Evolutionary conservation across 2,888 invertebrate species (phyloP).

Genomic region (Alviniconcha strummeri): DNA sequence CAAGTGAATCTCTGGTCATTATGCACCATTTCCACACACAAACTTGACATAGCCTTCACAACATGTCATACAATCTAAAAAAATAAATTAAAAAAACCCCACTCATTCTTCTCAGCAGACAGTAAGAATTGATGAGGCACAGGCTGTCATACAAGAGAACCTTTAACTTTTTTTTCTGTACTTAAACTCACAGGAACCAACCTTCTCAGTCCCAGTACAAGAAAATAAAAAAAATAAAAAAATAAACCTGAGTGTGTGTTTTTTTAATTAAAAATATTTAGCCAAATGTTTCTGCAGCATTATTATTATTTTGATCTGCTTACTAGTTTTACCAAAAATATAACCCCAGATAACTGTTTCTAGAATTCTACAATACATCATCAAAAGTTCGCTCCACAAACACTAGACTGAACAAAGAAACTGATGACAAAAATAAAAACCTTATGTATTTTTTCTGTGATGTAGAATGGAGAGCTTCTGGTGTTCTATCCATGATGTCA

Average conservation of each 20-base stretch:
- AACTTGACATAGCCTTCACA: too few species aligned
- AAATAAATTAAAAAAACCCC: not conserved
- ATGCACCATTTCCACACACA: too few species aligned
- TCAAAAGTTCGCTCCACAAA: not conserved
- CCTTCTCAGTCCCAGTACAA: not conserved
- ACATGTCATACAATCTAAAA: not conserved
- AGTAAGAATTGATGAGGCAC: too few species aligned
- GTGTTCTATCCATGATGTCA: too few species aligned
- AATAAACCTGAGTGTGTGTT: not conserved
- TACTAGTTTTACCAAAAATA: too few species aligned
- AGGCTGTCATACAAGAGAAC: not conserved
- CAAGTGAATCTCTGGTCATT: too few species aligned
- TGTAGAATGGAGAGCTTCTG: too few species aligned
- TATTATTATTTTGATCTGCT: too few species aligned
- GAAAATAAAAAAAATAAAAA: not conserved
- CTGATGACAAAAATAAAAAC: not conserved
- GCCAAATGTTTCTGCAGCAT: not conserved
- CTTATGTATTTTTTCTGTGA: not conserved
- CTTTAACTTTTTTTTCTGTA: not conserved
- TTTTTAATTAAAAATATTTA: not conserved
- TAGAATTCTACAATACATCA: not conserved
- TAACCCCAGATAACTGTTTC: too few species aligned
- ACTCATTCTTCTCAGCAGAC: not conserved
- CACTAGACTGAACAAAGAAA: not conserved
- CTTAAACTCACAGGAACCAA: not conserved